A percentile compares a stretch with the other conserved stretches of the same genome.
Conservation (phyloP, 30 jellyfish, hydroid and myxozoan genomes). For the Aurelia sp. region DNA sequence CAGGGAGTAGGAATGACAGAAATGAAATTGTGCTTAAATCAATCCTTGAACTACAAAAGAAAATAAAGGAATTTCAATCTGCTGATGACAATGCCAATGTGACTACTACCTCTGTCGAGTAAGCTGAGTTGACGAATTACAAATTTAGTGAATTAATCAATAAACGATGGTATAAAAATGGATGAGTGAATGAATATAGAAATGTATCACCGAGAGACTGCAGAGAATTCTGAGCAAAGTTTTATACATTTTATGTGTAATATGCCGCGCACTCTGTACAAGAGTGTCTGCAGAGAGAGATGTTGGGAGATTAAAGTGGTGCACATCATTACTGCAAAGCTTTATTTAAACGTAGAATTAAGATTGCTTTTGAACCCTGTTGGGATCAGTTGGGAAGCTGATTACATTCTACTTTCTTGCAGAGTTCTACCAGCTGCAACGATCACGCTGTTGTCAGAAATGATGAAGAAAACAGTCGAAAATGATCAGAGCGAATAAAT, state of each 20-base stretch:
- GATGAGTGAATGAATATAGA: too few relatives aligned
- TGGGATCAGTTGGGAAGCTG: background rate
- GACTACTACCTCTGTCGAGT: background rate
- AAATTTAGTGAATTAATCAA: background rate
- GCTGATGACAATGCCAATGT: background rate
- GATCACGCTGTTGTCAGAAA: background rate
- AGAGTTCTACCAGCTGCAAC: constrained; percentile 10
- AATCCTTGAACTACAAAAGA: constrained; percentile 4
- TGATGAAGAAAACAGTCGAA: constrained; percentile 23
- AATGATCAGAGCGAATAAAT: too few relatives aligned
- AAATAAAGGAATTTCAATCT: background rate
- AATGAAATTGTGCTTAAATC: background rate
- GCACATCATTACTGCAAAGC: too few relatives aligned
- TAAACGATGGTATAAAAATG: too few relatives aligned
- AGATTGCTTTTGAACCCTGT: background rate
- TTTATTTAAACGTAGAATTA: background rate
- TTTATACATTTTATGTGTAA: too few relatives aligned
- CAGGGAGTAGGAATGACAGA: background rate
- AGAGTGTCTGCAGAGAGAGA: too few relatives aligned
- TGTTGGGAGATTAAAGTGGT: too few relatives aligned
- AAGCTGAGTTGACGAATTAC: background rate
- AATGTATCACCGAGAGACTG: too few relatives aligned
- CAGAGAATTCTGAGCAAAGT: too few relatives aligned
- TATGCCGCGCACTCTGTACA: too few relatives aligned
- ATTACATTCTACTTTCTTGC: background rate